A percentile compares a stretch with the other conserved stretches of the same genome.
phyloP scores from a whole-genome alignment of 92 coral and sea anemone genomes.

The Palythoa caribaeorum region DNA sequence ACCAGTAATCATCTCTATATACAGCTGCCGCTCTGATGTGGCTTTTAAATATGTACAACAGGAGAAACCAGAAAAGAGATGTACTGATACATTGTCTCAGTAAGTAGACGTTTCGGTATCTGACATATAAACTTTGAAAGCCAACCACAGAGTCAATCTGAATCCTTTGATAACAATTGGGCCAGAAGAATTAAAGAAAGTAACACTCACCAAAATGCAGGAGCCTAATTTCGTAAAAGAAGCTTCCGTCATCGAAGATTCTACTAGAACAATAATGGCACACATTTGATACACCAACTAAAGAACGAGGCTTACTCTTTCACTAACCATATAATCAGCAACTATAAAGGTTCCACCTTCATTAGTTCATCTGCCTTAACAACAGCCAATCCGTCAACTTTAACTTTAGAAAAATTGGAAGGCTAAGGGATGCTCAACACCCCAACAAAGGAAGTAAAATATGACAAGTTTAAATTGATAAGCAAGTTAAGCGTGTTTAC shows the following conservation, averaged over 20 bases:
- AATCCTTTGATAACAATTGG: constrained; percentile 57
- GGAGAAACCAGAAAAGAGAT: neutral
- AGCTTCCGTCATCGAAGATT: constrained; percentile 67
- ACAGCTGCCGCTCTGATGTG: constrained; percentile 54
- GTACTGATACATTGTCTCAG: constrained; percentile 9
- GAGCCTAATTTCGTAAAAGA: constrained; percentile 62
- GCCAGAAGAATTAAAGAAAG: constrained; percentile 56
- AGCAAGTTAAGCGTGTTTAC: constrained; percentile 51
- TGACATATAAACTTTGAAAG: constrained; percentile 43
- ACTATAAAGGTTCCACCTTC: constrained; percentile 59
- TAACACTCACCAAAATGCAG: constrained; percentile 43
- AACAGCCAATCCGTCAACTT: constrained; percentile 45
- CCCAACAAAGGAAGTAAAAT: constrained; percentile 47
- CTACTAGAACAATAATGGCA: constrained; percentile 57
- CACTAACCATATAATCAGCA: constrained; percentile 53
- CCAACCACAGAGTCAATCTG: constrained; percentile 76
- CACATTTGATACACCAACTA: constrained; percentile 49
- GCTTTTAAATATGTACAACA: constrained; percentile 51
- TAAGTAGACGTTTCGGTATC: constrained; percentile 48
- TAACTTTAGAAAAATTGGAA: constrained; percentile 43
- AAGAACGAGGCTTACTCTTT: constrained; percentile 55
- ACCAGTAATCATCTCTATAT: constrained; percentile 57
- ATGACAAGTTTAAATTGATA: constrained; percentile 61
- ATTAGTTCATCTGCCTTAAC: constrained; percentile 61
- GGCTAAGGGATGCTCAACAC: constrained; percentile 63